phyloP scores from a whole-genome alignment of 2,797 vertebrate species.

The Rousettus madagascariensis region DNA sequence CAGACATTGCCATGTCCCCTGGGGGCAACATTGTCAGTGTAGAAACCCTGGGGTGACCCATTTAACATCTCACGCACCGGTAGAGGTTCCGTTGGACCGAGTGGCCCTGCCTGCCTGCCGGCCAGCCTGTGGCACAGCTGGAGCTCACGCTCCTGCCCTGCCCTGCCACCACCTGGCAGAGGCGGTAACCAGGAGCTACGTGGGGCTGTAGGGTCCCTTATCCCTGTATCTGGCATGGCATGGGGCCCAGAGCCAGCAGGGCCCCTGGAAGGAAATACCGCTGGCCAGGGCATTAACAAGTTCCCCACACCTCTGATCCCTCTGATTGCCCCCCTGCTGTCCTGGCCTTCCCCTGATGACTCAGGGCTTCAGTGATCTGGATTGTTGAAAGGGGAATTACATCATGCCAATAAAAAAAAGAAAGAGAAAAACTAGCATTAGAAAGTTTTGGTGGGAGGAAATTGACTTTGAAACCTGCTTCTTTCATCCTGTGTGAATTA shows the following conservation, averaged over 20 bases:
- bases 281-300: background rate
- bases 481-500: background rate
- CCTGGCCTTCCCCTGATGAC: conserved; percentile 39
- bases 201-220: background rate
- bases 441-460: conserved; percentile 45
- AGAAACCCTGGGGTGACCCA: background rate
- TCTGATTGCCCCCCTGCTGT: background rate
- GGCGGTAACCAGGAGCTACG: no score
- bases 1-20: accelerated
- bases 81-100: background rate
- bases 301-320: background rate
- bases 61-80: accelerated
- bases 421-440: background rate
- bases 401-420: conserved; percentile 6
- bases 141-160: accelerated
- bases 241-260: background rate
- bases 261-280: background rate
- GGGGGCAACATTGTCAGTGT: background rate
- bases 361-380: conserved; percentile 49
- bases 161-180: background rate
- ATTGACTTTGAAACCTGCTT: background rate
- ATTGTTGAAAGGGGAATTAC: conserved; percentile 41
- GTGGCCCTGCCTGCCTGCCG: accelerated
- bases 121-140: background rate
- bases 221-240: no score